Conservation (phyloP, 1,140 invertebrate genomes). For the Pseudomyrmex cubaensis region DNA sequence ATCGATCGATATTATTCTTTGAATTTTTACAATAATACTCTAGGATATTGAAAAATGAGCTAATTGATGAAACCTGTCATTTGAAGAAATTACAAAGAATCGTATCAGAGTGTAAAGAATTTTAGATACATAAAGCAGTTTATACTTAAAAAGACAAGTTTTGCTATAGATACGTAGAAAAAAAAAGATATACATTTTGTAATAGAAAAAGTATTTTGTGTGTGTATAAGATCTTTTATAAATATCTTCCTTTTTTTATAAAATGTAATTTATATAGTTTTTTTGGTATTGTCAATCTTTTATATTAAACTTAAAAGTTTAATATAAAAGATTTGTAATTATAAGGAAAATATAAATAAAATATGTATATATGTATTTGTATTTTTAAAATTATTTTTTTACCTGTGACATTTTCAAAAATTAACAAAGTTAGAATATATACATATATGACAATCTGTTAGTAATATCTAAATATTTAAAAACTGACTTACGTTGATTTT, state of each 20-base stretch:
- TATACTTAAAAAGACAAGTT: background rate
- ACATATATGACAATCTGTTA: too few relatives aligned
- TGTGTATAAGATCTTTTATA: background rate
- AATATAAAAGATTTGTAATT: too few relatives aligned
- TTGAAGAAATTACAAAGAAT: background rate
- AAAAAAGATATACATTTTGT: background rate
- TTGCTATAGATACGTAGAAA: background rate
- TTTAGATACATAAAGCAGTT: background rate
- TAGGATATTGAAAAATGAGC: slow-evolving; percentile 33
- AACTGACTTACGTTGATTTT: too few relatives aligned
- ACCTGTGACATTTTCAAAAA: background rate
- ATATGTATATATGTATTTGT: too few relatives aligned
- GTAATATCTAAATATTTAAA: too few relatives aligned
- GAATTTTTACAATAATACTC: slow-evolving; percentile 73
- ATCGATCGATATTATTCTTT: slow-evolving; percentile 49
- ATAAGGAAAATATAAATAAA: too few relatives aligned
- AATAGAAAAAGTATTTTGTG: background rate
- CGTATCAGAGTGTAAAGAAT: background rate
- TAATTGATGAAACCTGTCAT: slow-evolving; percentile 1
- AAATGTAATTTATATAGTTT: too few relatives aligned
- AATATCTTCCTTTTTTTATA: too few relatives aligned
- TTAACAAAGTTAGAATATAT: background rate
- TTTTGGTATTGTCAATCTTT: too few relatives aligned
- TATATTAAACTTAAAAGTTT: too few relatives aligned
- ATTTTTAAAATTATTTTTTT: too few relatives aligned